Percentiles rank a stretch among this genome's conserved stretches.
Conservation (phyloP, 1,140 invertebrate genomes). For the Popillia japonica region DNA sequence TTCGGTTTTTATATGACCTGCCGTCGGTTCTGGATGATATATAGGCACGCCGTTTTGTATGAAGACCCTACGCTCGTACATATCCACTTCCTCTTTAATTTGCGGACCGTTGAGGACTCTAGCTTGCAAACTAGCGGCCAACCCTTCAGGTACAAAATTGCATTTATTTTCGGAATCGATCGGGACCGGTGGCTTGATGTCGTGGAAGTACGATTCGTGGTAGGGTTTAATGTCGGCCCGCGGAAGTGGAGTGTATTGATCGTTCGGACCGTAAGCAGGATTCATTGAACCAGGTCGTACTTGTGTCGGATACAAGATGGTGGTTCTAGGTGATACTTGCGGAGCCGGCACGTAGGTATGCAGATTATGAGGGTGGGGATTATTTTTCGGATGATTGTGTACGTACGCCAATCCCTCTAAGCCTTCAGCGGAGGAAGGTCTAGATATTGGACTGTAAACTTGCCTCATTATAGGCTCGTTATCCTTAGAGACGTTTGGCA, state of each 20-base stretch:
- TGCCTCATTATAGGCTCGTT: slow-evolving; percentile 55
- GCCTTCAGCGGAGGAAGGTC: slow-evolving; percentile 68
- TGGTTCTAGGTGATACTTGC: slow-evolving; percentile 56
- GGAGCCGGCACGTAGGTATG: slow-evolving; percentile 58
- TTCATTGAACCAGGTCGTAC: slow-evolving; percentile 50
- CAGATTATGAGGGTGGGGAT: slow-evolving; percentile 54
- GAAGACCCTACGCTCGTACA: slow-evolving; percentile 45
- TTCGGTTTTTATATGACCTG: slow-evolving; percentile 45
- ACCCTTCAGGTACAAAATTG: slow-evolving; percentile 66
- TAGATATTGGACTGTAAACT: slow-evolving; percentile 76
- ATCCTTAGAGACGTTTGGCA: slow-evolving; percentile 49
- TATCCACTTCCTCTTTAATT: slow-evolving; percentile 57
- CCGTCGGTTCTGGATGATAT: slow-evolving; percentile 40
- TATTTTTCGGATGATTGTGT: slow-evolving; percentile 52
- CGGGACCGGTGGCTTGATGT: slow-evolving; percentile 63
- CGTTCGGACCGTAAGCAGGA: slow-evolving; percentile 60
- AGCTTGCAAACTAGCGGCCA: slow-evolving; percentile 84
- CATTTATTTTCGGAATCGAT: slow-evolving; percentile 58
- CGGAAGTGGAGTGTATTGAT: slow-evolving; percentile 70
- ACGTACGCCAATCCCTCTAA: slow-evolving; percentile 67
- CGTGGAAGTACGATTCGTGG: slow-evolving; percentile 75
- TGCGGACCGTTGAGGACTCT: slow-evolving; percentile 67
- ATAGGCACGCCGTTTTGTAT: slow-evolving; percentile 33
- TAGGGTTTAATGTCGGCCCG: slow-evolving; percentile 77
- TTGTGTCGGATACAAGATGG: slow-evolving; percentile 56